Evolutionary conservation across 2,888 invertebrate species (phyloP), one percentile per base, ranked within the genome.

Genomic region (Xylocampa areola): DNA sequence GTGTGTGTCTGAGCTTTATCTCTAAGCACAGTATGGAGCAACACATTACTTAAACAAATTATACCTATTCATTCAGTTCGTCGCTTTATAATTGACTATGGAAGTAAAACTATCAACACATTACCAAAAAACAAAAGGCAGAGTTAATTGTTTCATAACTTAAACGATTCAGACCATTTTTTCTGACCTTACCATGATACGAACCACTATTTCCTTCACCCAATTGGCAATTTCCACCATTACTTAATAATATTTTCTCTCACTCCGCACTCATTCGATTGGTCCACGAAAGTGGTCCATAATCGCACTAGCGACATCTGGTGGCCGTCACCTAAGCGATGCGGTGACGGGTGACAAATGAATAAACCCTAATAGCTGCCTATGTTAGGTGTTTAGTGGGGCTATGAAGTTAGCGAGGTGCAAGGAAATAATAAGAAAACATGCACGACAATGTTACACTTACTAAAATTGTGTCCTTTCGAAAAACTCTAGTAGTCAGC

Each of bases 261-360:
- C 73, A 73, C 84, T n/a, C n/a, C n/a, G n/a, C 84, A 86, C 82
- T 86, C 73, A 55, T 79, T 71, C 80, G 84, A 89, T 88, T 89
- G 88, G 85, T 74, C 77, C 57, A 57, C 57, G 57, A 62, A 64
- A 66, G 73, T 50, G 64, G 70, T 57, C 75, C 76, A 78, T 81
- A 84, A 83, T 84, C 81, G 73, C 73, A 79, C 77, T 78, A 78
- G 68, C 77, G 79, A 80, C 89, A 86, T 91, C 91, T 92, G 92
- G 82, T 76, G 79, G 82, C 68, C 82, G 85, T 92, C 92, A 89
- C 78, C 80, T 81, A 88, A 90, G 90, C 85, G 90, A 86, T 86
- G 79, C 79, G 79, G 69, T 73, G 89, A 86, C 88, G 81, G 80
- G 68, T 84, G 90, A 92, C 82, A 90, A 91, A 92, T 88, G 90